These are phyloP conservation scores for Pristionchus japonicus DNA, from an alignment of 2,888 invertebrate genomes.

Conservation along the genomic window DNA sequence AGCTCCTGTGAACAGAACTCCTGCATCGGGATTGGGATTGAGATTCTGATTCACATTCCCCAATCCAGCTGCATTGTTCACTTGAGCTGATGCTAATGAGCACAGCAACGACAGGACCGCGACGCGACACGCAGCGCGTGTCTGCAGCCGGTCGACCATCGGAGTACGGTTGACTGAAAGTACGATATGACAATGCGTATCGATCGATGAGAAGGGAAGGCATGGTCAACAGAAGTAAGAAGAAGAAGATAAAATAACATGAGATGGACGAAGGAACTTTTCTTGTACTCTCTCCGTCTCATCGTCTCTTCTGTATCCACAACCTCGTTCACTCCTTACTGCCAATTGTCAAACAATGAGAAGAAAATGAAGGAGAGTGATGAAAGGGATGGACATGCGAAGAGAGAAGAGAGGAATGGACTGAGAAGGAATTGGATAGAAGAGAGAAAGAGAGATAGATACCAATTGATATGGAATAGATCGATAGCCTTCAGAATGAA, in stretches of 20 bases:
- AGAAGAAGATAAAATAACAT: background rate
- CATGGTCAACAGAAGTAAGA: conserved; percentile 21
- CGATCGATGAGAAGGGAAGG: background rate
- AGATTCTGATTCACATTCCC: conserved; percentile 46
- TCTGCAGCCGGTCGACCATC: conserved; percentile 26
- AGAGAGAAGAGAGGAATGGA: background rate
- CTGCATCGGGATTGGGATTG: conserved; percentile 53
- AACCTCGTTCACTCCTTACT: background rate
- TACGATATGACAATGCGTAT: background rate
- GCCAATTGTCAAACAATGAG: background rate
- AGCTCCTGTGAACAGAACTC: conserved; percentile 68
- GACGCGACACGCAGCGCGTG: conserved; percentile 26
- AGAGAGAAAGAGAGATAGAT: conserved; percentile 10
- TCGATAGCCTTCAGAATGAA: background rate
- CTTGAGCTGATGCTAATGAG: background rate
- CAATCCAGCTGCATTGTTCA: conserved; percentile 30
- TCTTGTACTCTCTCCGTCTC: background rate
- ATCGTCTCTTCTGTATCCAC: conserved; percentile 8
- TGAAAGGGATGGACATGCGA: background rate
- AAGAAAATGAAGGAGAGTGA: background rate
- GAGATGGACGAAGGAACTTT: background rate
- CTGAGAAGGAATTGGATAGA: background rate
- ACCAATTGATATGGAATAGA: background rate
- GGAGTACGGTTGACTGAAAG: background rate
- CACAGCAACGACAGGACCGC: conserved; percentile 35